Base-by-base conservation (phyloP, 2,888 invertebrate species). In the Aporophyla lueneburgensis region DNA sequence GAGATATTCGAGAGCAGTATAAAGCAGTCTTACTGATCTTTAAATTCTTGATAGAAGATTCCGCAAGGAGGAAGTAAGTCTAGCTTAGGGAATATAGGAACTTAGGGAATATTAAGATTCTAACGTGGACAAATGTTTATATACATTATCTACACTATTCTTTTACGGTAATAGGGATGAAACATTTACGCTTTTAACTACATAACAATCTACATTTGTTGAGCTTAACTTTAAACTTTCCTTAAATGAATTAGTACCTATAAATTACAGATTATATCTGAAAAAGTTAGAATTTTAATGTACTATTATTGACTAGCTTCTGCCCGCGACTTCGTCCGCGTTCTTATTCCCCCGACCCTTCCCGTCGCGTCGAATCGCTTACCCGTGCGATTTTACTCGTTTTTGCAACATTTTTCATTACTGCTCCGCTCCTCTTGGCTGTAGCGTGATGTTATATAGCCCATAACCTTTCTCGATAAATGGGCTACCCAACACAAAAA, bases 21-120 rank as follows among this genome's bases (percentile, higher is more conserved):
- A 27, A 33, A 10, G 2, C 14, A 33, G 16, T 21, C 5, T n/a
- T 16, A 24, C 3, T 33, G 12, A 56, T 46, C 16, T 76, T 46
- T n/a, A 71, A 61, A 46, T 63, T 46, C 21, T 43, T 58, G 9
- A 46, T 61, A 78, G 14, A 24, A 27, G 10, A 58, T 43, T 58
- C 14, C 19, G 27, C n/a, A 76, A 19, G 14, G 33, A 24, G n/a
- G 5, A 49, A 5, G 7, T 24, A n/a, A 56, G 21, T 49, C 6
- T 4, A 49, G 10, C n/a, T 12, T 51, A 19, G 14, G 14, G 16
- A 24, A 49, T 24, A 16, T 49, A 51, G 27, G 33, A 6, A 21
- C 46, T 24, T 21, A 24, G 1, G 40, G 24, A 67, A n/a, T 14
- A 43, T 59, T 27, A 43, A 53, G 6, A 53, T 27, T 27, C 12